Conservation (phyloP, 2,113 vertebrate genomes). For the Halichoeres trimaculatus region DNA sequence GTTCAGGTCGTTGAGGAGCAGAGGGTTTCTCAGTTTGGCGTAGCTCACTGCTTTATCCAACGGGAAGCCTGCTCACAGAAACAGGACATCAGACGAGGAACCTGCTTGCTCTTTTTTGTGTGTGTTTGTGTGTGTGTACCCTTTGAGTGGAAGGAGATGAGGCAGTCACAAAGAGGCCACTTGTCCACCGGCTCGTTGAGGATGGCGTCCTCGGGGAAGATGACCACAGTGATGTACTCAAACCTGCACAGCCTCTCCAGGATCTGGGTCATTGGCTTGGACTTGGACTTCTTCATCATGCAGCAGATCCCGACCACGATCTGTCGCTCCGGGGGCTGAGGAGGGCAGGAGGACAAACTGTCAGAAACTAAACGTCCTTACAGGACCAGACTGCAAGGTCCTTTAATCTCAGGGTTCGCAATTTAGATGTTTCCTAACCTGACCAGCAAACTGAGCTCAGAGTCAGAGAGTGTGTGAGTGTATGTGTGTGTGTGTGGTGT, state of each 20-base stretch:
- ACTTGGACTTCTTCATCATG: slow-evolving; percentile 99
- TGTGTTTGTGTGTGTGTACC: slow-evolving; percentile 75
- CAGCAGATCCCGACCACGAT: slow-evolving; percentile 97
- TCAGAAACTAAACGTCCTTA: too few relatives aligned
- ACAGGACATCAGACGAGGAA: too few relatives aligned
- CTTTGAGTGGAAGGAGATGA: slow-evolving; percentile 99
- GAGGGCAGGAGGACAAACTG: too few relatives aligned
- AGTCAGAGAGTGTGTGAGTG: too few relatives aligned
- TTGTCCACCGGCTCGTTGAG: slow-evolving; percentile 95
- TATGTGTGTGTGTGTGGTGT: too few relatives aligned
- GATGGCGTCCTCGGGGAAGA: slow-evolving; percentile 96
- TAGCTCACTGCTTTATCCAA: slow-evolving; percentile 97
- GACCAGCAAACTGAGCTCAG: too few relatives aligned
- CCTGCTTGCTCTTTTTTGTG: too few relatives aligned
- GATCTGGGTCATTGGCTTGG: slow-evolving; percentile 98
- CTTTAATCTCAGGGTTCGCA: too few relatives aligned
- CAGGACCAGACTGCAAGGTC: too few relatives aligned
- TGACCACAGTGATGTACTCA: slow-evolving; percentile 95
- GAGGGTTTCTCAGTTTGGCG: slow-evolving; percentile 92
- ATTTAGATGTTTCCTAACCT: too few relatives aligned
- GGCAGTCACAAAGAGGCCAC: slow-evolving; percentile 96
- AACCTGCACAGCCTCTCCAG: slow-evolving; percentile 97
- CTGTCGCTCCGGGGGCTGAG: slow-evolving; percentile 90
- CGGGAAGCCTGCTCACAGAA: slow-evolving; percentile 92
- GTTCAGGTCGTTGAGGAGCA: slow-evolving; percentile 96